Conservation (phyloP, 2,113 vertebrate genomes). For the Hypomesus transpacificus region DNA sequence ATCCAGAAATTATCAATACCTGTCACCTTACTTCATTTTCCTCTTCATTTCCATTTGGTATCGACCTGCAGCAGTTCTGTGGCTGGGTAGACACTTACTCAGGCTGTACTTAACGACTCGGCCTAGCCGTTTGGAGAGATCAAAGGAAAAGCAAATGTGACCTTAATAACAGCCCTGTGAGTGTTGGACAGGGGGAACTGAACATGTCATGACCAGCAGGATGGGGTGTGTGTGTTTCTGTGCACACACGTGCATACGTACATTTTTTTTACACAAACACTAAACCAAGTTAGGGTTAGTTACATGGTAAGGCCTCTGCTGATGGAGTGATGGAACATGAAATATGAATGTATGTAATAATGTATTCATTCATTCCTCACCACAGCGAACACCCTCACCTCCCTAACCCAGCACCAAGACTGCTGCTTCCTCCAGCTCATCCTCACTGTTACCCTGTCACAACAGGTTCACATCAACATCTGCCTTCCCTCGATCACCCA, state of each 20-base stretch:
- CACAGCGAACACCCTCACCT: no score
- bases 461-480: conserved; percentile 16
- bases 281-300: not conserved
- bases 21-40: not conserved
- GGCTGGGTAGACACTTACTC: conserved; percentile 16
- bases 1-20: no score
- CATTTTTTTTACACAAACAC: no score
- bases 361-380: no score
- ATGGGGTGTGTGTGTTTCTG: conserved; percentile 1
- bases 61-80: conserved; percentile 4
- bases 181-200: conserved; percentile 30
- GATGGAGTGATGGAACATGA: not conserved
- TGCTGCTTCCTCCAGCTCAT: conserved; percentile 1
- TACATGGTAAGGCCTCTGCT: not conserved
- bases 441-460: conserved; percentile 18
- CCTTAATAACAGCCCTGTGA: conserved; percentile 35
- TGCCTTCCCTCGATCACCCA: not conserved
- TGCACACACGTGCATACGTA: no score
- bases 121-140: conserved; percentile 32
- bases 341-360: not conserved
- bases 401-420: not conserved
- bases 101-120: conserved; percentile 32
- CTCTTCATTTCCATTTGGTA: not conserved
- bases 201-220: conserved; percentile 30
- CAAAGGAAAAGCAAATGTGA: conserved; percentile 47